These are phyloP conservation scores for Ornithoptera alexandrae DNA, from an alignment of 2,888 invertebrate genomes.

Conservation along the genomic window DNA sequence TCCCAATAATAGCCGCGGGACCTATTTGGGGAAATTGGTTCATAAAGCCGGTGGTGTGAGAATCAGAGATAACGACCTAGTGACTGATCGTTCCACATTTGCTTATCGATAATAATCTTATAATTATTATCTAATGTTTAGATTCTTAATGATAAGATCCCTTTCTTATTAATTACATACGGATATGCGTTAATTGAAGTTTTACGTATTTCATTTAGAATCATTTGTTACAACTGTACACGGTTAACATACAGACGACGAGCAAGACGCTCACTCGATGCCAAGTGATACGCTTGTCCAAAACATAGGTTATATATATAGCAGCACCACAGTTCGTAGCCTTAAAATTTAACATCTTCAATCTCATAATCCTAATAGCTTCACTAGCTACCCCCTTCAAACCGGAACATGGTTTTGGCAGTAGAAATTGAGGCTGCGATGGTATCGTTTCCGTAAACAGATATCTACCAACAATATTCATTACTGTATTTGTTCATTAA, in stretches of 20 bases:
- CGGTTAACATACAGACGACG: not conserved
- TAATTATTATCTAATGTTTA: conserved; percentile 17
- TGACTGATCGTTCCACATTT: conserved; percentile 48
- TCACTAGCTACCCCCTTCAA: too few species aligned
- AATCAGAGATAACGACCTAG: conserved; percentile 51
- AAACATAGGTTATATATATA: too few species aligned
- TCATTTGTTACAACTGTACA: not conserved
- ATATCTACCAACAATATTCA: too few species aligned
- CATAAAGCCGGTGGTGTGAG: conserved; percentile 49
- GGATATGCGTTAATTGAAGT: conserved; percentile 23
- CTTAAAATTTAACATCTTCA: too few species aligned
- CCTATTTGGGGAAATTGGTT: conserved; percentile 51
- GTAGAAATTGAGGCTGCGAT: too few species aligned
- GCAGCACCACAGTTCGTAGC: too few species aligned
- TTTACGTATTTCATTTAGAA: conserved; percentile 9
- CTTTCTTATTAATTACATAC: conserved; percentile 29
- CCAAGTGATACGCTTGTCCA: too few species aligned
- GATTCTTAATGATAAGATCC: conserved; percentile 8
- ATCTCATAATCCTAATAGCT: too few species aligned
- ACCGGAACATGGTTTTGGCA: too few species aligned
- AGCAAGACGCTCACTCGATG: too few species aligned
- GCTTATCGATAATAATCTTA: conserved; percentile 31
- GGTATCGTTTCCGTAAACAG: too few species aligned
- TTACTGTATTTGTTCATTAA: too few species aligned
- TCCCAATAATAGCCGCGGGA: conserved; percentile 50